Base-by-base conservation (phyloP, 2,113 vertebrate genomes). In the Condylura cristata region DNA sequence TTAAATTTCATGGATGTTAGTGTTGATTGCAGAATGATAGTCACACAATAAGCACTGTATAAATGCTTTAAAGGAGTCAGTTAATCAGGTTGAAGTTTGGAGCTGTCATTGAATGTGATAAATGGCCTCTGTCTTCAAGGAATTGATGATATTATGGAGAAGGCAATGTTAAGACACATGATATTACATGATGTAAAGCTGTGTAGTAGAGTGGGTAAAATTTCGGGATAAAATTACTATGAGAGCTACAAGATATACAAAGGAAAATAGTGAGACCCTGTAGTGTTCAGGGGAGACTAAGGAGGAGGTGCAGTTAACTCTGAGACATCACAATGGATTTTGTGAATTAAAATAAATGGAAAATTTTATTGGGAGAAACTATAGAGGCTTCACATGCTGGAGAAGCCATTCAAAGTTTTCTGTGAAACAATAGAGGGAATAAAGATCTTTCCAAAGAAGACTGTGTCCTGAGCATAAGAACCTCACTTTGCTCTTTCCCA, bases 11-110 rank as follows among this genome's bases (percentile, higher is more conserved):
- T 65, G 30, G 22, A n/a, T 74, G 41, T 41, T 78, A 61, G 28
- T 53, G 91, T 72, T 74, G 28, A 93, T 68, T 81, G 1, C 11
- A 56, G 1, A 79, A 8, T 71, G 32, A 70, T 44, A 90, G 26
- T 74, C 22, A 46, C 39, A 84, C 32, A 63, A 46, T 89, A 82
- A 89, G 3, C 14, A 61, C 32, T 0, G 8, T 58, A 44, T 30
- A 37, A 93, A 78, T 48, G 81, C 3, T 76, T 82, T 39, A 37
- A 53, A 92, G 61, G 83, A 78, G 56, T 48, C 3, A 85, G 1
- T 88, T 86, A 13, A 61, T 78, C 28, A 68, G 5, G 24, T 74
- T 94, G 70, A 95, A 79, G 30, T 78, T 95, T 91, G 82, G 80
- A 80, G 26, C 24, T 71, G 24, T 6, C 93, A 80, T 22, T 94